Base-by-base conservation (phyloP, 2,113 vertebrate species). In the Melanerpes formicivorus region DNA sequence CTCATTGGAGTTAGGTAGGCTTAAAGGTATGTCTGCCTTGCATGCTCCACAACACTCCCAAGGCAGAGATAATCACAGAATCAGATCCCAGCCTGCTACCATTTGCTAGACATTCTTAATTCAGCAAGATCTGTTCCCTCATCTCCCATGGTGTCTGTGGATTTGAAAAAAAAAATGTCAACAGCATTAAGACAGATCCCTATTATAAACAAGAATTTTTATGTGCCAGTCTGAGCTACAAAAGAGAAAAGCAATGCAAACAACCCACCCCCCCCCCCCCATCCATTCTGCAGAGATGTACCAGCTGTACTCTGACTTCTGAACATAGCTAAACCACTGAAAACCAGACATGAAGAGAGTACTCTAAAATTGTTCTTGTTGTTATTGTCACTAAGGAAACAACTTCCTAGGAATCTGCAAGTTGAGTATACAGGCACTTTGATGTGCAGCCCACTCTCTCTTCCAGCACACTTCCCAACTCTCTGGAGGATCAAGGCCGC, bases 321-420 rank as follows among this genome's bases (percentile, higher is more conserved):
- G 73, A 78, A 50, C 9, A 13, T 17, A 66, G 40, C 37, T 52
- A 40, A 80, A 87, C 8, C 65, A 55, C 56, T 80, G 48, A 90
- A 93, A 93, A 30, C 42, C 42, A 93, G 87, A 54, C 58, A 7
- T 4, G 72, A 74, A 88, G 62, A 90, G 90, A 93, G 59, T n/a
- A 71, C 16, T 18, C 44, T 80, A 44, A 94, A 95, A 91, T 83
- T 77, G 54, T 67, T 81, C 80, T 22, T 85, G 56, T 94, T 93
- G 50, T 79, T 93, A n/a, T 78, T 91, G 84, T 93, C 95, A 64
- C 91, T 87, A 94, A 91, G 93, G 87, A 95, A 96, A 96, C 67
- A 16, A 77, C 69, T 83, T 76, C 88, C 60, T 27, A 65, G 79
- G 89, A 88, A 84, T 84, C 70, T 69, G 59, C 55, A 79, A 86